These are phyloP conservation scores for Machimus atricapillus DNA, from an alignment of 2,888 invertebrate genomes.

Conservation along the genomic window DNA sequence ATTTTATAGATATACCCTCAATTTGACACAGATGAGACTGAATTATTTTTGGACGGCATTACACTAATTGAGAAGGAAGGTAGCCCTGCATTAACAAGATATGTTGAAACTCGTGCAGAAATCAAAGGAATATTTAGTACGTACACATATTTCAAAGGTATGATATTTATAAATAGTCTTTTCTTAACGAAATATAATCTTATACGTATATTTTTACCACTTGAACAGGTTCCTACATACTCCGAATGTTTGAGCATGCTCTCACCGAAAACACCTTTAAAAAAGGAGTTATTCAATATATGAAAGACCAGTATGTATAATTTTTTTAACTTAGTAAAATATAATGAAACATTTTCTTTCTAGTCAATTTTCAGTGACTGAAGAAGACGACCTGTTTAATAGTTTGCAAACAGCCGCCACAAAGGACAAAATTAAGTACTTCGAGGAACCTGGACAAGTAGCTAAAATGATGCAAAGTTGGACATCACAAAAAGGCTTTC, in stretches of 20 bases:
- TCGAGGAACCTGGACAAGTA: conserved; percentile 58
- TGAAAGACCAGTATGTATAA: conserved; percentile 50
- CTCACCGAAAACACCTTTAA: not conserved
- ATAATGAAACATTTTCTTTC: not conserved
- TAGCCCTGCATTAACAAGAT: not conserved
- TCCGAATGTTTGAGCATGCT: not conserved
- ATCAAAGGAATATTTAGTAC: not conserved
- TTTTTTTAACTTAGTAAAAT: not conserved
- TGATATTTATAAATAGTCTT: not conserved
- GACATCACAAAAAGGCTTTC: conserved; percentile 70
- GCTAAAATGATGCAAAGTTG: conserved; percentile 67
- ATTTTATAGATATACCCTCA: not conserved
- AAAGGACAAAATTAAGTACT: conserved; percentile 49
- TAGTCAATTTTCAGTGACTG: conserved; percentile 3
- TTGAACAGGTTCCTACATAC: not conserved
- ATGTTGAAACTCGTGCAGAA: not conserved
- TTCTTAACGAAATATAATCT: not conserved
- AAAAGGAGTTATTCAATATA: conserved; percentile 48
- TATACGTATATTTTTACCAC: not conserved
- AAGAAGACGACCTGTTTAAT: conserved; percentile 55
- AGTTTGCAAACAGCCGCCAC: conserved; percentile 53
- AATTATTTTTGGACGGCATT: not conserved
- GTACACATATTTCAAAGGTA: not conserved
- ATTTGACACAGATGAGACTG: not conserved
- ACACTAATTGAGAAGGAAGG: no score